These are phyloP conservation scores for Leptinotarsa rubiginosa DNA, from an alignment of 2,888 invertebrate genomes.

Conservation along the genomic window DNA sequence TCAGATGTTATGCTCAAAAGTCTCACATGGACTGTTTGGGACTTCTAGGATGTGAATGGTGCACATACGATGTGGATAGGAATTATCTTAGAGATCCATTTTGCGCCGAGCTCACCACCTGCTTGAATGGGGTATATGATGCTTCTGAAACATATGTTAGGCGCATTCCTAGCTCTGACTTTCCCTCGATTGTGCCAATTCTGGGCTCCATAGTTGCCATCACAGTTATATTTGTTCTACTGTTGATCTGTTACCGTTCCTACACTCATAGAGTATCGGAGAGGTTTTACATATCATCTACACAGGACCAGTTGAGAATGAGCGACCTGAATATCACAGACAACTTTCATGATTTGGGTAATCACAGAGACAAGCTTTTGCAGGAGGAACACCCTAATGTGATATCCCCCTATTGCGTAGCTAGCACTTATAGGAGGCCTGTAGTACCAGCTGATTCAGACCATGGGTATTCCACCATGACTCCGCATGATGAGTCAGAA, in stretches of 20 bases:
- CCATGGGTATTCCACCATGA: slow-evolving; percentile 95
- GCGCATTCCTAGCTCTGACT: slow-evolving; percentile 70
- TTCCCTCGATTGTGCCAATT: slow-evolving; percentile 87
- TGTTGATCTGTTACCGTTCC: slow-evolving; percentile 86
- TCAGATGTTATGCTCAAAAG: slow-evolving; percentile 76
- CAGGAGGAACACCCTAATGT: slow-evolving; percentile 74
- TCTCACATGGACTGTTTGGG: slow-evolving; percentile 75
- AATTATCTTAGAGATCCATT: slow-evolving; percentile 78
- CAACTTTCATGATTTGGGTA: slow-evolving; percentile 73
- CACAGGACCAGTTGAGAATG: slow-evolving; percentile 74
- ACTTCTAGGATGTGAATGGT: slow-evolving; percentile 92
- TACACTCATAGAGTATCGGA: slow-evolving; percentile 68
- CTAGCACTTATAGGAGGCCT: slow-evolving; percentile 82
- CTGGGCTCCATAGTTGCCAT: slow-evolving; percentile 87
- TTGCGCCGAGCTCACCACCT: slow-evolving; percentile 83
- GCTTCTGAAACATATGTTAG: slow-evolving; percentile 87
- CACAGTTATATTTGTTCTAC: slow-evolving; percentile 82
- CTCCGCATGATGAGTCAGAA: slow-evolving; percentile 90
- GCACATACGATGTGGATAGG: slow-evolving; percentile 82
- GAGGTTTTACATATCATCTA: slow-evolving; percentile 68
- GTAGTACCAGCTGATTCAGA: slow-evolving; percentile 86
- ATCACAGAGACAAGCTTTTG: slow-evolving; percentile 76
- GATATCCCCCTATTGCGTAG: slow-evolving; percentile 89
- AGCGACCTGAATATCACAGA: slow-evolving; percentile 80
- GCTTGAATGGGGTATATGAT: slow-evolving; percentile 89